These are phyloP conservation scores for Alauda arvensis DNA, from an alignment of 2,797 vertebrate species.

Conservation along the genomic window DNA sequence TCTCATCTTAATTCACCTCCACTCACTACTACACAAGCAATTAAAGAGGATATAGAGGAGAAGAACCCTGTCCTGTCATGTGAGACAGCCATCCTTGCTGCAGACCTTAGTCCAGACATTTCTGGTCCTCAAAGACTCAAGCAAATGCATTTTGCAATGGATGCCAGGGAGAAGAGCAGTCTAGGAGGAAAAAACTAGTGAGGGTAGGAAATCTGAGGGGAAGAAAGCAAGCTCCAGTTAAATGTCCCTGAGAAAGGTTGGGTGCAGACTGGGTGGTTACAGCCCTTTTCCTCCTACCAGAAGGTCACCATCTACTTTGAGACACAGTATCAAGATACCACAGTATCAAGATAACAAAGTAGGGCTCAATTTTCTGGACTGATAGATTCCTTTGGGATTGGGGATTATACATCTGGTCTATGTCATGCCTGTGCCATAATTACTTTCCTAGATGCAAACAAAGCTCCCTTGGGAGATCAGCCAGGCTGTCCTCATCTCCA, in stretches of 20 bases:
- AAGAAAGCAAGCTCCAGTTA: not conserved
- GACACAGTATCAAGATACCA: not conserved
- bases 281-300: not conserved
- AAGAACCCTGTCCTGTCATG: accelerated
- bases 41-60: not conserved
- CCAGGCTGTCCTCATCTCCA: not conserved
- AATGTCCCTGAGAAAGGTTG: not conserved
- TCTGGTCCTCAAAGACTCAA: not conserved
- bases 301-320: not conserved
- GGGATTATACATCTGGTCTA: not conserved
- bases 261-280: too few species aligned
- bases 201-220: not conserved
- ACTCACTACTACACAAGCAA: not conserved
- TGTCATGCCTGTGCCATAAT: too few species aligned
- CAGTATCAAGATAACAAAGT: not conserved
- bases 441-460: not conserved
- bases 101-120: not conserved
- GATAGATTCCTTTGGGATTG: not conserved
- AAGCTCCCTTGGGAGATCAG: not conserved
- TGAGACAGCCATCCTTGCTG: not conserved
- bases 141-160: not conserved
- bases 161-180: not conserved
- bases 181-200: not conserved
- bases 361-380: not conserved
- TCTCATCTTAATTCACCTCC: not conserved